phyloP scores from a whole-genome alignment of 2,888 invertebrate genomes.

The Drosophila colorata region DNA sequence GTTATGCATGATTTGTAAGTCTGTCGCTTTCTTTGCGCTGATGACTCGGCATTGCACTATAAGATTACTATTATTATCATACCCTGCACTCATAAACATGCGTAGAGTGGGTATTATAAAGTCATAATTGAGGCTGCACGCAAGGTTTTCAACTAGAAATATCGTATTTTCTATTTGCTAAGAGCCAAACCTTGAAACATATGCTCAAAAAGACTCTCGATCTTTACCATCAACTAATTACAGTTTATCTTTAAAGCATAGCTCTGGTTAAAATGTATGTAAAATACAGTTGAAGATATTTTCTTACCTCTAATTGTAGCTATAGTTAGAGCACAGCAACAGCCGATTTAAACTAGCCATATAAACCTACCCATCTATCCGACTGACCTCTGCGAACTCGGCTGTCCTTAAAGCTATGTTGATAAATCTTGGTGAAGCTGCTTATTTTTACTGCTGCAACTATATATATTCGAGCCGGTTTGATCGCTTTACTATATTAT shows the following conservation, averaged over 20 bases:
- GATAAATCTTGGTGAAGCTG: not conserved
- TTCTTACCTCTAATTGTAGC: no score
- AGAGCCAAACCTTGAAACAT: no score
- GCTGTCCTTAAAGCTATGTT: not conserved
- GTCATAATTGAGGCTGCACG: not conserved
- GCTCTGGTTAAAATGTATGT: no score
- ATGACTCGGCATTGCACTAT: conserved; percentile 70
- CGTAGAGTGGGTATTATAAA: not conserved
- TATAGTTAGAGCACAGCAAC: no score
- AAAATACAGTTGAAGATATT: no score
- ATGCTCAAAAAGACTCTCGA: not conserved
- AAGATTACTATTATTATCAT: conserved; percentile 40
- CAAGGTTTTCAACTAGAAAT: not conserved
- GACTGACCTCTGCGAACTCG: conserved; percentile 1
- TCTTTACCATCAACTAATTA: no score
- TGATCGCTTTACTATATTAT: not conserved
- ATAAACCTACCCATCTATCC: not conserved
- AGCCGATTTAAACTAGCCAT: not conserved
- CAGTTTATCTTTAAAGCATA: no score
- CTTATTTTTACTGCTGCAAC: not conserved
- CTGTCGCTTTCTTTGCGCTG: conserved; percentile 70
- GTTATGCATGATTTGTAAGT: conserved; percentile 69
- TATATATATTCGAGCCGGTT: not conserved
- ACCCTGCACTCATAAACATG: conserved; percentile 28
- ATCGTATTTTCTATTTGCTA: no score